phyloP scores from a whole-genome alignment of 1,140 invertebrate species.

The Bombyx mandarina region DNA sequence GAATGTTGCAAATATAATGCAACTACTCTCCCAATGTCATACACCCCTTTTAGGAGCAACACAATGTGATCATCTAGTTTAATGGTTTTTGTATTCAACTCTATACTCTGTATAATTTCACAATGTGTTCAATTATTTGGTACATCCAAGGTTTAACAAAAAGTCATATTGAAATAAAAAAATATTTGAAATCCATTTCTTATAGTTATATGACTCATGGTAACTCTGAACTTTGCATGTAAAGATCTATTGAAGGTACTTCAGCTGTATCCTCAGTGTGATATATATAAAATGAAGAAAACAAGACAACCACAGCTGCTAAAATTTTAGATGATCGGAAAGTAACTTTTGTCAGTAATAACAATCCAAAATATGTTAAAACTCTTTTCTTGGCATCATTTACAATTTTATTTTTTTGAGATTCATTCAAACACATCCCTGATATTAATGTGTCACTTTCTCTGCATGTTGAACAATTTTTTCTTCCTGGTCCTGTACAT shows the following conservation, averaged over 20 bases:
- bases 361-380: slow-evolving; percentile 30
- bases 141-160: too few species aligned
- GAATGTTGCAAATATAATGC: too few species aligned
- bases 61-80: too few species aligned
- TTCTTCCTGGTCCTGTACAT: slow-evolving; percentile 88
- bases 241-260: slow-evolving; percentile 1
- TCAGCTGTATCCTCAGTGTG: slow-evolving; percentile 29
- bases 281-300: slow-evolving; percentile 36
- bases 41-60: too few species aligned
- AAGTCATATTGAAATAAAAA: too few species aligned
- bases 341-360: slow-evolving; percentile 31
- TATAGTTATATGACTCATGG: too few species aligned
- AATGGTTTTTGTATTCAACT: neutral
- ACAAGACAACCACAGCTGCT: slow-evolving; percentile 28
- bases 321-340: slow-evolving; percentile 32
- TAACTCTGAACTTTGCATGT: too few species aligned
- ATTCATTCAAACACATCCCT: slow-evolving; percentile 42
- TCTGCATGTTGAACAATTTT: slow-evolving; percentile 48
- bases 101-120: neutral
- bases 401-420: slow-evolving; percentile 24
- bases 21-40: too few species aligned
- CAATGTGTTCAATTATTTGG: neutral
- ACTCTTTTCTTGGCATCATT: slow-evolving; percentile 24
- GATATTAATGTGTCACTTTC: slow-evolving; percentile 25
- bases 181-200: too few species aligned